Percentiles rank a stretch among this genome's conserved stretches.
Evolutionary conservation across 30 jellyfish, hydroid and myxozoan species (phyloP).

Genomic region (Catostylus mosaicus): DNA sequence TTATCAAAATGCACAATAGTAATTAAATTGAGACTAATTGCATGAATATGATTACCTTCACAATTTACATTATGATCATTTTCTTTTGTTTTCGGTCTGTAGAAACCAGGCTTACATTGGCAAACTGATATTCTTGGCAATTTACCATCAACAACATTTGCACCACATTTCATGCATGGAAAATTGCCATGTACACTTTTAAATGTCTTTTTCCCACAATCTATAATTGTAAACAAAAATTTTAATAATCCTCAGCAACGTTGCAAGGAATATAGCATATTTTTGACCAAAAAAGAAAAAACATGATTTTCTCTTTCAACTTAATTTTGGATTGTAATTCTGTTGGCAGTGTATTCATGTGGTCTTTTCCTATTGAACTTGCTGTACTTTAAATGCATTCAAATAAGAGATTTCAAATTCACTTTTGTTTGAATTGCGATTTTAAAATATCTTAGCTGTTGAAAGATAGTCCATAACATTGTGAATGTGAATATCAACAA

Average conservation of each 20-base stretch:
- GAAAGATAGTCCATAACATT: too few species aligned
- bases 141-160: conserved; percentile 31
- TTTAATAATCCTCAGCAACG: background rate
- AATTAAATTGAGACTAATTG: background rate
- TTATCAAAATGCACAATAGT: background rate
- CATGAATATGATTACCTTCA: conserved; percentile 2
- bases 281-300: too few species aligned
- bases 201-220: conserved; percentile 31
- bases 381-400: too few species aligned
- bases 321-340: too few species aligned
- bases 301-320: too few species aligned
- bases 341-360: too few species aligned
- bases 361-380: too few species aligned
- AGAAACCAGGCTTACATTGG: conserved; percentile 19
- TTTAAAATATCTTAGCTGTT: too few species aligned
- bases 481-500: too few species aligned
- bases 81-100: background rate
- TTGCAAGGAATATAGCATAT: too few species aligned
- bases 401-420: too few species aligned
- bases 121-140: conserved; percentile 30
- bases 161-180: conserved; percentile 70
- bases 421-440: too few species aligned
- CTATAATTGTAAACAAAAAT: conserved; percentile 1
- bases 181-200: conserved; percentile 55
- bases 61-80: background rate